Evolutionary conservation across 1,140 invertebrate species (phyloP), one percentile per base, ranked within the genome.

Genomic region (Zaprionus capensis): DNA sequence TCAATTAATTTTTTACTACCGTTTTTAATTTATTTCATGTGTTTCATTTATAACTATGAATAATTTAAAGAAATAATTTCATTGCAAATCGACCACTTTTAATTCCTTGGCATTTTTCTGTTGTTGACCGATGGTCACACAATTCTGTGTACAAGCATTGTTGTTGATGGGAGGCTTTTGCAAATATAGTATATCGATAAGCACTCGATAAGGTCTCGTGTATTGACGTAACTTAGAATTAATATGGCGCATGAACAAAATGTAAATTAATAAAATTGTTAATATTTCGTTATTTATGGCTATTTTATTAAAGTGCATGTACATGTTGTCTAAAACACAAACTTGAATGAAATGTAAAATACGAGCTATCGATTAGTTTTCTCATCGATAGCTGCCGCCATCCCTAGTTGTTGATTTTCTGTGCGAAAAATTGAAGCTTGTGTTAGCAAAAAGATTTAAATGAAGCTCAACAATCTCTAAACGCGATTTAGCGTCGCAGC

Each of bases 391-490:
- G 26, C 57, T 5, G 20, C 22, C 17, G 51, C 31, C 76, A 73
- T 74, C 78, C 61, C 57, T 86, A 73, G 76, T 80, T 88, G 85
- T 90, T 90, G 85, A 88, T 85, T 87, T 87, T 88, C 70, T 71
- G 51, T 72, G 81, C 64, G 69, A 80, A 90, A 88, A 83, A 81
- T n/a, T 62, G 15, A 28, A 72, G 69, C 38, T 67, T 56, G 15
- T 56, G 3, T 46, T 34, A 22, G 34, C 5, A 20, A 65, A 63
- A 24, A 49, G 49, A 34, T 56, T 68, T 71, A 24, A 71, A 66
- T 69, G 28, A 26, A 11, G 41, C 22, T 9, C 14, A 20, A 14
- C 12, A 58, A 68, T 73, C 55, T 75, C 41, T 72, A 81, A 87
- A 58, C 46, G 6, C 26, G 11, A 11, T 17, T 3, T 28, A 17